Conservation (phyloP, 1,140 invertebrate species). For the Battus philenor region DNA sequence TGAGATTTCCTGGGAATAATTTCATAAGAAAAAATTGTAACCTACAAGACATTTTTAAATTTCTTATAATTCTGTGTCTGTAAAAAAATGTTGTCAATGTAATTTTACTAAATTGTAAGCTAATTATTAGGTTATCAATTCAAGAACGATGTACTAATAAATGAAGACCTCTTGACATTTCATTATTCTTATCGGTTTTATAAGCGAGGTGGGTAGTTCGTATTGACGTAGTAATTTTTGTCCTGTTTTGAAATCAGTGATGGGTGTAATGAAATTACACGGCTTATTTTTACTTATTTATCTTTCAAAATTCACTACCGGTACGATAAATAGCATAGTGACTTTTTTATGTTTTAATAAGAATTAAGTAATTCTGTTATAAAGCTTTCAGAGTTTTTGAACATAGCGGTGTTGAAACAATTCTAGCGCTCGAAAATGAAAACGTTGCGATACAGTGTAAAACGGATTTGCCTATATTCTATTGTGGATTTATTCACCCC, state of each 20-base stretch:
- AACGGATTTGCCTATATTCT: slow-evolving; percentile 49
- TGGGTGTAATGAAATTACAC: slow-evolving; percentile 11
- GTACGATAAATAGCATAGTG: slow-evolving; percentile 15
- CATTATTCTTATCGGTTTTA: slow-evolving; percentile 16
- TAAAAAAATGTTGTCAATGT: background rate
- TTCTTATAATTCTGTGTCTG: background rate
- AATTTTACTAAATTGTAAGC: background rate
- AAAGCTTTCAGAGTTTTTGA: slow-evolving; percentile 52
- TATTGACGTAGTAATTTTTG: slow-evolving; percentile 4
- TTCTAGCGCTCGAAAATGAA: slow-evolving; percentile 54
- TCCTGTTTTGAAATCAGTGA: slow-evolving; percentile 4
- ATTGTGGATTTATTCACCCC: slow-evolving; percentile 60
- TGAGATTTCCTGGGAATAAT: no score
- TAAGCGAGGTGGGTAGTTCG: slow-evolving; percentile 22
- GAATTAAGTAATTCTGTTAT: slow-evolving; percentile 19
- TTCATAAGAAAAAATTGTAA: background rate
- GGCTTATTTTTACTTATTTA: slow-evolving; percentile 8
- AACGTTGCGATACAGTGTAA: slow-evolving; percentile 49
- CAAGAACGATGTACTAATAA: slow-evolving; percentile 20
- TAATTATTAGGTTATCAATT: slow-evolving; percentile 24
- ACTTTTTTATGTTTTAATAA: background rate
- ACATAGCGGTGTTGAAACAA: slow-evolving; percentile 41
- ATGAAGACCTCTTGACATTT: slow-evolving; percentile 26
- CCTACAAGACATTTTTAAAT: background rate
- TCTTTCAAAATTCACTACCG: slow-evolving; percentile 16